Percentiles rank a stretch among this genome's conserved stretches.
These are phyloP conservation scores for Austrolebias charrua DNA, from an alignment of 2,797 vertebrate species.

Conservation along the genomic window DNA sequence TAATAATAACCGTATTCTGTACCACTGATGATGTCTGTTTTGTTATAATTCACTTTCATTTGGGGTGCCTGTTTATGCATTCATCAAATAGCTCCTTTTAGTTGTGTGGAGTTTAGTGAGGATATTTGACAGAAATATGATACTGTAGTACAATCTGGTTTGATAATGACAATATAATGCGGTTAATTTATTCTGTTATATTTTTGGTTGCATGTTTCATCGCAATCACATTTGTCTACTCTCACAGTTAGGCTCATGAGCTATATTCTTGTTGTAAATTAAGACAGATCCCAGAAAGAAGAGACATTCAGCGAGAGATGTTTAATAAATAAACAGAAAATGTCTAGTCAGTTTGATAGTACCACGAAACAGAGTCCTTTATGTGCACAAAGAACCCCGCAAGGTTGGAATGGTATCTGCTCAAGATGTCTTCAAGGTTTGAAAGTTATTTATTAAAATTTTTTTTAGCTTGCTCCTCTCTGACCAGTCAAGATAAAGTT, in stretches of 20 bases:
- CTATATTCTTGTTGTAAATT: neutral
- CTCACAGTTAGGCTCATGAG: neutral
- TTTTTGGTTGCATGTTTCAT: neutral
- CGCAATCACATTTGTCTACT: neutral
- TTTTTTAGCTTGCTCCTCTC: no score
- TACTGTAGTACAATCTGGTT: neutral
- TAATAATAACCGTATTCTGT: slow-evolving; percentile 3
- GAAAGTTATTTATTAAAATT: neutral
- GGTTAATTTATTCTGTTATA: neutral
- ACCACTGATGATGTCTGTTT: neutral
- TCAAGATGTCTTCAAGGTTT: neutral
- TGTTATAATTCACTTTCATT: neutral
- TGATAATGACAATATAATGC: neutral
- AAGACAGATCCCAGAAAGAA: neutral
- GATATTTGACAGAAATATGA: neutral
- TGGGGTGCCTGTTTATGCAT: neutral
- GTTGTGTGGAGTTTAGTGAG: neutral
- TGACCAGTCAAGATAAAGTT: no score
- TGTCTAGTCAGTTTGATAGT: neutral
- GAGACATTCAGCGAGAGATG: neutral
- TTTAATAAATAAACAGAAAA: neutral
- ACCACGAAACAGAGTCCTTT: neutral
- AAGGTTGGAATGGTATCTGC: neutral
- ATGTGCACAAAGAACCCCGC: neutral
- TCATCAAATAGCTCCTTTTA: neutral